Base-by-base conservation (phyloP, 2,888 invertebrate species). In the Imbricaverruca yamaguchii region DNA sequence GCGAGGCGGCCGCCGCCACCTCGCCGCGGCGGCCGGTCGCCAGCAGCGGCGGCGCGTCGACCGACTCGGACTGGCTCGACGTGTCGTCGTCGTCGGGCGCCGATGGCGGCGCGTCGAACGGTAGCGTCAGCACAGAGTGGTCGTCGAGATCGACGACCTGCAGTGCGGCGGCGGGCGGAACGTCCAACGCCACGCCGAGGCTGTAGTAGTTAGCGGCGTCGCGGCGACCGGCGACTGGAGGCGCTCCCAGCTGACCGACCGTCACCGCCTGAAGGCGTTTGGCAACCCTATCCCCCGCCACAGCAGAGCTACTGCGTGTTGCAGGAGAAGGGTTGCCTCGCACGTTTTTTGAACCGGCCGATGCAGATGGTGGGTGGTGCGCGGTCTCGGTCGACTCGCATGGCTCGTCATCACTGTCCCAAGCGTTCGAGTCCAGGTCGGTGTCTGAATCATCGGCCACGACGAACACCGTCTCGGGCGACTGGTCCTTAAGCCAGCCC, bases 401-500 rank as follows among this genome's bases (percentile, higher is more conserved):
- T 11, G 18, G 21, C 18, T 74, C 74, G 9, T 21, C 21, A 55
- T 74, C 74, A 18, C 74, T 74, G 9, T 74, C 74, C 74, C 74
- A 74, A 12, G 53, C 74, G 53, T 7, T 21, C 39, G 39, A 23
- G 67, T 67, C 67, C 12, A 69, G 69, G 74, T 8, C 13, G n/a
- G 1, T 55, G 55, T 74, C 74, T 13, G 67, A 77, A 18, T 77
- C 55, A 23, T 11, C 57, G 56, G n/a, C 23, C 7, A 79, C 57
- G 57, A 79, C 57, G 57, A 79, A 79, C 79, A 79, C 23, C 12
- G 56, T 57, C 57, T 79, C 79, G 7, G 56, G 56, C 3, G 79
- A 79, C 57, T 79, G 79, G 56, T 79, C 79, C 57, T 79, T 79
- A 1, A 79, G n/a, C 79, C 79, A 79, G 23, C 79, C 57, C 6